These are phyloP conservation scores for Palythoa caribaeorum DNA, from an alignment of 92 coral and sea anemone species.

Conservation along the genomic window DNA sequence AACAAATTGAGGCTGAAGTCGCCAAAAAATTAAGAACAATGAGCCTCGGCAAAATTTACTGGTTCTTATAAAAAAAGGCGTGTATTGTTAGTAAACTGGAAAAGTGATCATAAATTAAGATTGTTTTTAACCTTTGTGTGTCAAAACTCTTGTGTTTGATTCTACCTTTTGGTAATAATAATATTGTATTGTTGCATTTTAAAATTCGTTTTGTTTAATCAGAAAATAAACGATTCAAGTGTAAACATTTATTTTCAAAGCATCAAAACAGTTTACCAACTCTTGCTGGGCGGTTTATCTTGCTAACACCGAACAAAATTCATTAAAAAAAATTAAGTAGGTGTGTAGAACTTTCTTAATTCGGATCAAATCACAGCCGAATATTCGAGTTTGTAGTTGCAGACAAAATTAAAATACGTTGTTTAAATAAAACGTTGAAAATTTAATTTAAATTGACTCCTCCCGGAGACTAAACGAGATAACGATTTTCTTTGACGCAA, in stretches of 20 bases:
- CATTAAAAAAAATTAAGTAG: not conserved
- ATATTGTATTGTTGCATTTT: not conserved
- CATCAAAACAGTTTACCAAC: not conserved
- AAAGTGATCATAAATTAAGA: too few species aligned
- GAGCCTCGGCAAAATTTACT: too few species aligned
- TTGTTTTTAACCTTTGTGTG: not conserved
- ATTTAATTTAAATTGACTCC: not conserved
- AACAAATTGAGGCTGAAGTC: too few species aligned
- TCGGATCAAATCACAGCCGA: too few species aligned
- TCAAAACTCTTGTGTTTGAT: conserved; percentile 5
- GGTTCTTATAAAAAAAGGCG: too few species aligned
- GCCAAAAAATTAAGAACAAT: too few species aligned
- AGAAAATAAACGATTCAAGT: not conserved
- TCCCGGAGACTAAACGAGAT: not conserved
- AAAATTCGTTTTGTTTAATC: not conserved
- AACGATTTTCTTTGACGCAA: not conserved
- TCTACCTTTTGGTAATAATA: not conserved
- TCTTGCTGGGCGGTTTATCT: not conserved
- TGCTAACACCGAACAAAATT: not conserved
- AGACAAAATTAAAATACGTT: too few species aligned
- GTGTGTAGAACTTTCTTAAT: not conserved
- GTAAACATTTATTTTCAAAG: not conserved
- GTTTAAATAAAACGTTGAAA: too few species aligned
- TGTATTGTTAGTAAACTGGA: too few species aligned
- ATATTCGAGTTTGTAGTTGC: too few species aligned